These are phyloP conservation scores for Falcunculus frontatus DNA, from an alignment of 2,113 vertebrate species.

Conservation along the genomic window DNA sequence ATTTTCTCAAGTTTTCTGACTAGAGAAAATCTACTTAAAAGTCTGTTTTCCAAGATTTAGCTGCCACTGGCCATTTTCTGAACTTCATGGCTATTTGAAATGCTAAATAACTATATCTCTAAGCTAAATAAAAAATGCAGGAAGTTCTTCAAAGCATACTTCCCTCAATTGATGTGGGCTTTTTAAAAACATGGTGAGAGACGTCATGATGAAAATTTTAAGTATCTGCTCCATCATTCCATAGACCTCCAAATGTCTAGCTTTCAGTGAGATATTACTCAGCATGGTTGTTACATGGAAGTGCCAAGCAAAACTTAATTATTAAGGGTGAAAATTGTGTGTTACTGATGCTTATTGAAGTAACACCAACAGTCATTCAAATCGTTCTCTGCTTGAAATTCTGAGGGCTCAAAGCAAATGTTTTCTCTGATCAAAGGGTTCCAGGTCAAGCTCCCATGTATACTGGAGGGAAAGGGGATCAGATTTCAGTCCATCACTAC, in stretches of 20 bases:
- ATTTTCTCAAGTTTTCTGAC: not conserved
- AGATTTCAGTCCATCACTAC: not conserved
- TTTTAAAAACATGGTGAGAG: not conserved
- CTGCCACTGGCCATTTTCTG: not conserved
- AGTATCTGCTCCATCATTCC: not conserved
- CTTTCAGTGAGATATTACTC: not conserved
- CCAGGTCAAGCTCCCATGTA: not conserved
- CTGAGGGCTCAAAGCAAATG: not conserved
- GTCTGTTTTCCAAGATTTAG: not conserved
- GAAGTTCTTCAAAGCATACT: not conserved
- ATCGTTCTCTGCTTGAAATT: not conserved
- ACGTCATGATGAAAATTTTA: not conserved
- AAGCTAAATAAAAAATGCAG: not conserved
- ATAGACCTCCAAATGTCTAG: not conserved
- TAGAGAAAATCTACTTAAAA: not conserved
- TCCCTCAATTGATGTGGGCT: not conserved
- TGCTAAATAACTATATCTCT: not conserved
- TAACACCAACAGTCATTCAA: not conserved
- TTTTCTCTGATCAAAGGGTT: not conserved
- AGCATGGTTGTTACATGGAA: not conserved
- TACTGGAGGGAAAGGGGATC: accelerated
- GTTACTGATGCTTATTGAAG: not conserved
- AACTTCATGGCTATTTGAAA: not conserved
- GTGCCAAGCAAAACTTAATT: not conserved
- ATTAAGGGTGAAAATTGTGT: not conserved